Evolutionary conservation across 2,888 invertebrate species (phyloP).

Genomic region (Dryococelus australis): DNA sequence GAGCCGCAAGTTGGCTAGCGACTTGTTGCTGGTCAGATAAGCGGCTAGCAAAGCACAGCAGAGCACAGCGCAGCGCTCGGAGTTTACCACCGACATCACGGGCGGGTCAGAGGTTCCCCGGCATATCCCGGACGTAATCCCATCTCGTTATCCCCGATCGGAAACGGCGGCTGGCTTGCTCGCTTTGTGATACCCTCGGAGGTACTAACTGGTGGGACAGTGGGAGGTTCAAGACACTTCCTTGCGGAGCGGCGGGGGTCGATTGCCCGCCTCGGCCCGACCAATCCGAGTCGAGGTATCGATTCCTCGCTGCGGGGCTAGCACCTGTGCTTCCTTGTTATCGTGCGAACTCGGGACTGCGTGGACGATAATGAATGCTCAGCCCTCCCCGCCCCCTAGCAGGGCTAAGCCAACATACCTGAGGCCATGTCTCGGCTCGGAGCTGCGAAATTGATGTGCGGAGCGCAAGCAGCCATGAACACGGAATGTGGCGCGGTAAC

Average conservation of each 20-base stretch:
- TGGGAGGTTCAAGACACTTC: not conserved
- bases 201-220: not conserved
- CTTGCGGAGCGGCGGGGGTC: not conserved
- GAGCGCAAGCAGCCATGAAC: no score
- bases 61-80: no score
- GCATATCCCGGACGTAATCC: not conserved
- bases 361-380: not conserved
- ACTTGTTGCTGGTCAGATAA: no score
- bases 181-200: not conserved
- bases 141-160: not conserved
- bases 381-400: not conserved
- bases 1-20: no score
- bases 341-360: no score
- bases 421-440: no score
- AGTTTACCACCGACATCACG: no score
- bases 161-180: not conserved
- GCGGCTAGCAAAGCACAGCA: no score
- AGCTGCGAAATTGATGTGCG: no score
- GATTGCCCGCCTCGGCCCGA: not conserved
- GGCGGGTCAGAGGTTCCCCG: not conserved
- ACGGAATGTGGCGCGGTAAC: no score
- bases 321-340: not conserved
- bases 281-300: not conserved
- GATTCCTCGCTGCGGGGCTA: not conserved
- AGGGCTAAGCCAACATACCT: not conserved